Evolutionary conservation across 2,113 vertebrate genomes (phyloP), one percentile per base, ranked within the genome.

Genomic region (Andinoacara biseriatus): DNA sequence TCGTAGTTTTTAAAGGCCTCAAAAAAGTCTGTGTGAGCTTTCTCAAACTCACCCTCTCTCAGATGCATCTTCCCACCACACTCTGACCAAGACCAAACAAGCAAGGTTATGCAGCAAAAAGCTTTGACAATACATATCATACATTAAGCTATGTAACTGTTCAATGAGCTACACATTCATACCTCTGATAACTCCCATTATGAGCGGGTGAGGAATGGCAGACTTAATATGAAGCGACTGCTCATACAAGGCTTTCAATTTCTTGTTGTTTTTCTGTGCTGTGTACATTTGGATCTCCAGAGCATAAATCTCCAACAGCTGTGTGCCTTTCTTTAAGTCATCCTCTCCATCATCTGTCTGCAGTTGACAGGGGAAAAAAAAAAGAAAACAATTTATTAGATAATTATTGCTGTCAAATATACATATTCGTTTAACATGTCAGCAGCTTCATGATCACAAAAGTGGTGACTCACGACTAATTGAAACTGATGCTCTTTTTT

Each of bases 221-320:
- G 98, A 99, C 92, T 99, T 99, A 95, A 99, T 99, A 93, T 99
- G 98, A 93, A 99, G 96, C 6, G 98, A 99, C 92, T 99, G 98
- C 92, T 99, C 98, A 87, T 99, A 99, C 72, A 99, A 95, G 72
- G 98, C 98, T 96, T 99, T 99, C 82, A 99, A 95, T 90, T 99
- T 99, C 95, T 99, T 99, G 96, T 99, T 99, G 95, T 99, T 99
- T 95, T 99, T 99, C 94, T 99, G 98, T 90, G 98, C 98, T 0
- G 98, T 99, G 90, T 99, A 99, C 98, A 99, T 99, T 88, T 99
- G 98, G 94, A 99, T 99, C 95, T 99, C 98, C 93, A 99, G 95
- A 92, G 98, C 98, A 84, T 99, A 99, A 90, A 99, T 99, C 96
- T 99, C 98, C 96, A 99, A 90, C 89, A 99, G 96, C 83, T 99